Base-by-base conservation (phyloP, 2,113 vertebrate species). In the Microcebus tavaratra region DNA sequence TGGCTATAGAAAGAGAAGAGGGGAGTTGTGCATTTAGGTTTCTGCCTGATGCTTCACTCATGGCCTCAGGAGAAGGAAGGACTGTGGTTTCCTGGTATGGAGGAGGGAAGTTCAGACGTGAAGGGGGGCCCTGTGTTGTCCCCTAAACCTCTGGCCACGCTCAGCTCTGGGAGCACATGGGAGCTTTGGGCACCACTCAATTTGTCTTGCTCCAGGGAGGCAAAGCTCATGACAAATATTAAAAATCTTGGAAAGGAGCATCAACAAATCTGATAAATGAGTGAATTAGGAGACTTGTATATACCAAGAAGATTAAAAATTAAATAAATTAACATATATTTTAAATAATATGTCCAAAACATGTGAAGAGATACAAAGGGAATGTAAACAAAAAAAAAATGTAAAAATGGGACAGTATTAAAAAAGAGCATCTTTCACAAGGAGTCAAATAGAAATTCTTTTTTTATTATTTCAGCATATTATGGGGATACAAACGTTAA, bases 141-240 rank as follows among this genome's bases (percentile, higher is more conserved):
- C 14, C 0, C 20, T 17, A 14, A 15, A 3, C 1, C 18, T 50
- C 18, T n/a, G 61, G 14, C 21, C 2, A 29, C 1, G 3, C 3
- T 59, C 18, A 21, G 25, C 36, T 87, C 34, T 45, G 79, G 68
- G 67, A 4, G 3, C 6, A 18, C 18, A 0, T 7, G 6, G 42
- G 80, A 34, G 12, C 2, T 45, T 63, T 27, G 21, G 17, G n/a
- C 5, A 13, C 13, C 15, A 0, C 27, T 15, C 3, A 0, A 3
- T 31, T 48, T 3, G 2, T n/a, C 29, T 57, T n/a, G 29, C 23
- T 42, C 5, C 9, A 1, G 23, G 76, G 57, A 55, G 57, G 12
- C 13, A 20, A 0, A 63, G 11, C 2, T 75, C 14, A 75, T 27
- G 23, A 36, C 18, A 18, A 70, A 7, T 86, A n/a, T n/a, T 86